Conservation (phyloP, 2,113 vertebrate genomes). For the Pterophyllum scalare region DNA sequence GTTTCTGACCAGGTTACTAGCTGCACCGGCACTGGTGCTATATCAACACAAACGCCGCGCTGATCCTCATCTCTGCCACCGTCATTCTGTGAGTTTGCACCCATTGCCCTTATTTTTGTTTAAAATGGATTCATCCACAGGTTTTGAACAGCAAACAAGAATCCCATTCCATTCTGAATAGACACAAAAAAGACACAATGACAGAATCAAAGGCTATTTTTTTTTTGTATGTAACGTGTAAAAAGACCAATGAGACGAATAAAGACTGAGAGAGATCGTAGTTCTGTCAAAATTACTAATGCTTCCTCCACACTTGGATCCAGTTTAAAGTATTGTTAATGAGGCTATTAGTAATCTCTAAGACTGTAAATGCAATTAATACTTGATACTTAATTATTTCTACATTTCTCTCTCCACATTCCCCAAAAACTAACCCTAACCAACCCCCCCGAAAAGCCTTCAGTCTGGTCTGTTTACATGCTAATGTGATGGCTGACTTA, state of each 20-base stretch:
- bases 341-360: constrained; percentile 1
- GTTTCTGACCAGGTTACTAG: constrained; percentile 63
- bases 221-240: constrained; percentile 21
- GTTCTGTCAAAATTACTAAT: constrained; percentile 43
- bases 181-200: neutral
- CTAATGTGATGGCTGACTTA: constrained; percentile 17
- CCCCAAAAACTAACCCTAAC: neutral
- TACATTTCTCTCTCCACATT: neutral
- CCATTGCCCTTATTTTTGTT: constrained; percentile 3
- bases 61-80: constrained; percentile 7
- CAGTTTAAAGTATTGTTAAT: constrained; percentile 14
- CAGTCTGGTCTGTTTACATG: neutral
- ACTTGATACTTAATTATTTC: neutral
- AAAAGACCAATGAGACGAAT: constrained; percentile 16
- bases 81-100: constrained; percentile 43
- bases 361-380: neutral
- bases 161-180: constrained; percentile 25
- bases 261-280: neutral
- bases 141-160: constrained; percentile 19
- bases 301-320: constrained; percentile 34
- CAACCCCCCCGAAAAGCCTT: neutral
- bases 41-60: constrained; percentile 13
- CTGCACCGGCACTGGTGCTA: neutral
- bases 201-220: constrained; percentile 22
- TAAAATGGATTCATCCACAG: constrained; percentile 33